A percentile compares a stretch with the other conserved stretches of the same genome.
These are phyloP conservation scores for Clepsis dumicolana DNA, from an alignment of 2,888 invertebrate genomes.

Conservation along the genomic window DNA sequence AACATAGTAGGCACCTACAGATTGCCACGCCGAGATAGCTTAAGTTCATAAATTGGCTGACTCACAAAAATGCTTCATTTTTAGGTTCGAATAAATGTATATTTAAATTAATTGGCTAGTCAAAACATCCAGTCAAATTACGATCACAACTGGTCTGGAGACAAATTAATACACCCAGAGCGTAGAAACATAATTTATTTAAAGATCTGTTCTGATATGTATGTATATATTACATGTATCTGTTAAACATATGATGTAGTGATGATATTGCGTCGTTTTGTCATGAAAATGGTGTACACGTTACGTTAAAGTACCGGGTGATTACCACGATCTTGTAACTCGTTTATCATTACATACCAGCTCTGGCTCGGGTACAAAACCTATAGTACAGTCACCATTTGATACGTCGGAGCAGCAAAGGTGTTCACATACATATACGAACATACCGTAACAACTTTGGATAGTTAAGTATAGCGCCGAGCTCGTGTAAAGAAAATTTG, in stretches of 20 bases:
- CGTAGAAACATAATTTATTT: slow-evolving; percentile 12
- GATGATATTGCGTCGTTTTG: slow-evolving; percentile 37
- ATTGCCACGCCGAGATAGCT: neutral
- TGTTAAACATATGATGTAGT: slow-evolving; percentile 31
- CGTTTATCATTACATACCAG: slow-evolving; percentile 30
- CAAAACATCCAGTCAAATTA: slow-evolving; percentile 17
- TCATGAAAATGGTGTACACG: slow-evolving; percentile 39
- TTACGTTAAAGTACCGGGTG: slow-evolving; percentile 37
- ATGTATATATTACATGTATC: slow-evolving; percentile 17
- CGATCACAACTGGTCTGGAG: neutral
- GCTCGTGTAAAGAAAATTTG: neutral
- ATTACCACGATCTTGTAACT: slow-evolving; percentile 42
- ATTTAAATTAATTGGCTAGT: neutral
- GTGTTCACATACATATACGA: neutral
- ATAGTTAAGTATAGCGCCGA: too few relatives aligned
- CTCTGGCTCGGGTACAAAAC: neutral
- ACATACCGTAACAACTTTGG: neutral
- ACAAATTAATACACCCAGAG: neutral
- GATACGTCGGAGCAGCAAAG: neutral
- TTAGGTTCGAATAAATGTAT: neutral
- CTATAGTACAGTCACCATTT: neutral
- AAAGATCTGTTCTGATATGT: neutral
- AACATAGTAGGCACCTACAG: neutral
- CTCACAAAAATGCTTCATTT: neutral
- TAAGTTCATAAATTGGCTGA: neutral